Evolutionary conservation across 1,140 invertebrate genomes (phyloP).

Genomic region (Pteromalus puparum): DNA sequence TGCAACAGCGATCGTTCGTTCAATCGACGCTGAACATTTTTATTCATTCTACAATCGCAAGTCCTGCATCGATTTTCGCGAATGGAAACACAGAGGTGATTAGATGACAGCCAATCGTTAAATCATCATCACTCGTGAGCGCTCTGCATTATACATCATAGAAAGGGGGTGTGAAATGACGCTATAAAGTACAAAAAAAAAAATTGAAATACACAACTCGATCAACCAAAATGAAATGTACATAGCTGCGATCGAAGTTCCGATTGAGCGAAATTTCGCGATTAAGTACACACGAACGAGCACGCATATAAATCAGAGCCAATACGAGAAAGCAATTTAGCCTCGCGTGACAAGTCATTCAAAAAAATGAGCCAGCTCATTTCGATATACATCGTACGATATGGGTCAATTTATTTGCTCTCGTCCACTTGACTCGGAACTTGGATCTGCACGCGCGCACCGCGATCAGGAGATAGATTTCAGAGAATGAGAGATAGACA

Average conservation of each 20-base stretch:
- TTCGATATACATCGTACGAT: no score
- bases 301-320: background rate
- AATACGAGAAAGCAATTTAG: no score
- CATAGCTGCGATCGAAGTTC: conserved; percentile 32
- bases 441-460: background rate
- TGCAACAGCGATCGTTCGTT: background rate
- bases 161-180: background rate
- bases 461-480: background rate
- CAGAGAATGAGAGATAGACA: background rate
- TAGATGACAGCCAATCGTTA: no score
- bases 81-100: conserved; percentile 39
- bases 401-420: background rate
- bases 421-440: background rate
- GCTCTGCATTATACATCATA: no score
- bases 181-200: background rate
- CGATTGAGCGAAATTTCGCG: background rate
- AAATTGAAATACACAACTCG: background rate
- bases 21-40: conserved; percentile 20
- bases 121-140: no score
- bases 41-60: background rate
- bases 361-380: no score
- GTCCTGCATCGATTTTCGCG: background rate
- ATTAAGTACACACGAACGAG: background rate
- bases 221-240: background rate
- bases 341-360: no score